Evolutionary conservation across 2,113 vertebrate species (phyloP).

Genomic region (Dendropsophus ebraccatus): DNA sequence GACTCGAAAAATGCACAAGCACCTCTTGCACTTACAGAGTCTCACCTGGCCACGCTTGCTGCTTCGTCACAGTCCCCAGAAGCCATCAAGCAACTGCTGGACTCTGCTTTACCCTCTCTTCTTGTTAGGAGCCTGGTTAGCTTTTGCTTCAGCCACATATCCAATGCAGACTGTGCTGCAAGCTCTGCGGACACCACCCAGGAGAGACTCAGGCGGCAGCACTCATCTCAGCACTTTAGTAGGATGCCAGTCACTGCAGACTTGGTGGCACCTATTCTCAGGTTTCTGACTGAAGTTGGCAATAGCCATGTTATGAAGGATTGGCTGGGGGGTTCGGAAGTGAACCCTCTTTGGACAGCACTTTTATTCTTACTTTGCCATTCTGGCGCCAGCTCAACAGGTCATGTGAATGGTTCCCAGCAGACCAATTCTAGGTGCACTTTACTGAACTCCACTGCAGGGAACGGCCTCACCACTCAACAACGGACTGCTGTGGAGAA

Average conservation of each 20-base stretch:
- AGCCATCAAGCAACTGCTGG: slow-evolving; percentile 93
- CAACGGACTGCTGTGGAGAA: slow-evolving; percentile 97
- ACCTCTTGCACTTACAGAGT: slow-evolving; percentile 86
- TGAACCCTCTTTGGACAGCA: slow-evolving; percentile 95
- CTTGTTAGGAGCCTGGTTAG: slow-evolving; percentile 91
- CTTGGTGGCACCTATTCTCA: slow-evolving; percentile 91
- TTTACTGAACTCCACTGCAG: slow-evolving; percentile 75
- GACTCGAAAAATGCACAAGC: slow-evolving; percentile 93
- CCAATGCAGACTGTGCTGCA: slow-evolving; percentile 81
- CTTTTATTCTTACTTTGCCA: slow-evolving; percentile 96
- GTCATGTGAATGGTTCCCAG: slow-evolving; percentile 68
- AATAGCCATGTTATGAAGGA: slow-evolving; percentile 98
- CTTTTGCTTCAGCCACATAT: slow-evolving; percentile 89
- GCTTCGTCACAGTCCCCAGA: slow-evolving; percentile 94
- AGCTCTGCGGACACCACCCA: slow-evolving; percentile 76
- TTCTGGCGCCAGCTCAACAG: slow-evolving; percentile 84
- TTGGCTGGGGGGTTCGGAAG: slow-evolving; percentile 95
- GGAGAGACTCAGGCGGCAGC: slow-evolving; percentile 78
- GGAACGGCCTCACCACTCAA: slow-evolving; percentile 88
- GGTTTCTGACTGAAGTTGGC: slow-evolving; percentile 95
- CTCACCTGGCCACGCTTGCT: slow-evolving; percentile 91
- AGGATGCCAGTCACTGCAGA: slow-evolving; percentile 87
- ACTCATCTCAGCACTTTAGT: slow-evolving; percentile 75
- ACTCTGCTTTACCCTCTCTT: slow-evolving; percentile 91
- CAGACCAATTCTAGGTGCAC: slow-evolving; percentile 76